Evolutionary conservation across 1,140 invertebrate genomes (phyloP), one percentile per base, ranked within the genome.

Genomic region (Aporrectodea caliginosa): DNA sequence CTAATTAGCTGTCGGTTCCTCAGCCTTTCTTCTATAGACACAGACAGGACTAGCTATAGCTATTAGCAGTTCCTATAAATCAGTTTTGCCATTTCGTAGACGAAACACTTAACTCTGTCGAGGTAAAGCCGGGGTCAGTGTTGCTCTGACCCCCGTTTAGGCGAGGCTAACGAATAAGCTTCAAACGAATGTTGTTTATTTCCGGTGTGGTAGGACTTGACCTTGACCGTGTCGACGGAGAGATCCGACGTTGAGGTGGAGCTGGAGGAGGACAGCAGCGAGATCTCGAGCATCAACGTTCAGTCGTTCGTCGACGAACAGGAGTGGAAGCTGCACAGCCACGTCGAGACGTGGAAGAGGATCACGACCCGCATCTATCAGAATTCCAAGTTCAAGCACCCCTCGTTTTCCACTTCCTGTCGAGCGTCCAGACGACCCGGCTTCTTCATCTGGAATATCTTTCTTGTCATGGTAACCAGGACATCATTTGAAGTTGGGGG

Each of bases 251-350:
- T 80, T 30, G 88, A 88, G 78, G 84, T 88, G 58, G 86, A 87
- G 78, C 75, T 88, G 16, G 82, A 87, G 6, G 87, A 87, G 80
- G 87, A 88, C 78, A 80, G 79, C 33, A 83, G 85, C 12, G 87
- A 87, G 78, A 82, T 85, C 30, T 87, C 88, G 80, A 84, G 87
- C 75, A 86, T 88, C 22, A 88, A 88, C 80, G 85, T 85, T 77
- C 87, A 88, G 77, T 87, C 86, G 2, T 88, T 88, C 80, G 87
- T 88, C 2, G 88, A 88, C 80, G 87, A 88, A 84, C 87, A 88
- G 80, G 87, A 88, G 78, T 88, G 87, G 87, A 83, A 84, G 77
- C 82, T 88, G n/a, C 87, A 88, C 82, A 84, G 84, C 34, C 87
- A 88, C 79, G 86, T 86, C 1, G 86, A 88, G 80, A 86, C 86